Evolutionary conservation across 2,888 invertebrate species (phyloP), one percentile per base, ranked within the genome.

Genomic region (Artemia sinica): DNA sequence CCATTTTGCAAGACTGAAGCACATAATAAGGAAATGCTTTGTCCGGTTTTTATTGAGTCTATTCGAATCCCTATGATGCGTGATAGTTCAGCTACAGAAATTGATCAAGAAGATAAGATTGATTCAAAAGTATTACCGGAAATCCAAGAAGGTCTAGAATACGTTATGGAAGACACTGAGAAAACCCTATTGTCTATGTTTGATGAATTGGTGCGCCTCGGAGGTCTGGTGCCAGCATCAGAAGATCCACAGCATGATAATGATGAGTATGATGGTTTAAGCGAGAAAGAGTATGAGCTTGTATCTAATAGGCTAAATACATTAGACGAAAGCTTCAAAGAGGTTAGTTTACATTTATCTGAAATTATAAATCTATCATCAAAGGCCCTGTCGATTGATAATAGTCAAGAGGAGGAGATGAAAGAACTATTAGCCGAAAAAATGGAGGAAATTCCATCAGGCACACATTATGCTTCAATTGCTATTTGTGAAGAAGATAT

Each of bases 161-260:
- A 58, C 28, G 8, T 58, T 18, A 58, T 58, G 10, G 63, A 58
- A 10, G 63, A 58, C 63, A 58, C 63, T 58, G 63, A 58, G 9
- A n/a, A 28, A 10, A 58, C 63, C 9, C 63, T 58, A 28, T 28
- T 58, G n/a, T 58, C 14, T 28, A 8, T 58, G 63, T 58, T 58
- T 28, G 63, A 58, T 58, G 63, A 58, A 10, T 18, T 58, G 63
- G 28, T 58, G 63, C n/a, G 63, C 9, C 63, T 58, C n/a, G 63
- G 28, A 58, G 28, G 63, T 28, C 28, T 58, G 9, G 28, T 58
- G n/a, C 63, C 11, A n/a, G 14, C 63, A 58, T 58, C 12, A 18
- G 9, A 58, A 28, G 28, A 18, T 28, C 8, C 3, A 9, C 8
- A 58, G 8, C 9, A n/a, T 58, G 10, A 58, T 8, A 11, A 58